These are phyloP conservation scores for Murina feae DNA, from an alignment of 2,113 vertebrate species.

Conservation along the genomic window DNA sequence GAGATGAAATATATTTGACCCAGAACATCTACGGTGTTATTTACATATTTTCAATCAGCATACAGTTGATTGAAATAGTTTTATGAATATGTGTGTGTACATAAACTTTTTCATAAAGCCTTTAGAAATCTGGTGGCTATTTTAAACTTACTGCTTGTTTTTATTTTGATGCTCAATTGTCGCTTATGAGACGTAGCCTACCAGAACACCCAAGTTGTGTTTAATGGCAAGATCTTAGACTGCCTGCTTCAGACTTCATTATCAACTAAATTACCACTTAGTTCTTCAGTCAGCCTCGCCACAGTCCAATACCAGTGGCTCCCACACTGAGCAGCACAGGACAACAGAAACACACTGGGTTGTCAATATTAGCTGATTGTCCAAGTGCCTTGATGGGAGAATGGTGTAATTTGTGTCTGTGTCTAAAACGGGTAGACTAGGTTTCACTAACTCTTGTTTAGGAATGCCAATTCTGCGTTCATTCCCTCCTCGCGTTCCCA, in stretches of 20 bases:
- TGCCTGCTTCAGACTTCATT: background rate
- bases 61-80: background rate
- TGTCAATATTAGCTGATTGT: background rate
- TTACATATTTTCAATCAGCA: background rate
- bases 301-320: background rate
- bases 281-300: background rate
- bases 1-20: background rate
- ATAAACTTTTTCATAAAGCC: background rate
- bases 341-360: background rate
- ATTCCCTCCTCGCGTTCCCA: background rate
- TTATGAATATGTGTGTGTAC: too few species aligned
- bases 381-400: background rate
- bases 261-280: background rate
- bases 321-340: rapidly evolving
- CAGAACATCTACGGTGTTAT: background rate
- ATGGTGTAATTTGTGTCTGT: background rate
- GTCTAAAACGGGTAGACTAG: background rate
- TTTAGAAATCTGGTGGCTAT: background rate
- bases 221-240: background rate
- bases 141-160: background rate
- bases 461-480: background rate
- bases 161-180: background rate
- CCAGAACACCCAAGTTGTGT: background rate
- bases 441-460: background rate
- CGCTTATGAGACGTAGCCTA: background rate